Conservation (phyloP, 2,113 vertebrate genomes). For the Dasyurus viverrinus region DNA sequence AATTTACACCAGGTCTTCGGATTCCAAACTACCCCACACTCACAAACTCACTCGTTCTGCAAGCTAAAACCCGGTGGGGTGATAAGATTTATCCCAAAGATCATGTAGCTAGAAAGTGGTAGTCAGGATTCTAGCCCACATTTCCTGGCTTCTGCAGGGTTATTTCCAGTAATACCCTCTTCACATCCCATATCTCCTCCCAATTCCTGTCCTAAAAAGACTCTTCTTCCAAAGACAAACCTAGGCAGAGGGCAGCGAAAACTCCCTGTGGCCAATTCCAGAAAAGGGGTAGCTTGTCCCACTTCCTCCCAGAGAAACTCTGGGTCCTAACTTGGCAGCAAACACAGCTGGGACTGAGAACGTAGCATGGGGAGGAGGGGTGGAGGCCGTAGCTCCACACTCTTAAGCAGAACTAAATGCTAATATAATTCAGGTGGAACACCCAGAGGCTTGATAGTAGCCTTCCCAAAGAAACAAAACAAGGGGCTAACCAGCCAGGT, state of each 20-base stretch:
- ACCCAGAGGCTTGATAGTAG: not conserved
- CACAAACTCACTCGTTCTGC: not conserved
- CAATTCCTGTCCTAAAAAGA: not conserved
- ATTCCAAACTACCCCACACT: not conserved
- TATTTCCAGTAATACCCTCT: not conserved
- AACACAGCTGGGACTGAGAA: not conserved
- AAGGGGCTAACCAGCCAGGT: conserved; percentile 56
- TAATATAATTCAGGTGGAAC: conserved; percentile 70
- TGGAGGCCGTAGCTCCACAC: not conserved
- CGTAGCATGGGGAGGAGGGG: fast-evolving
- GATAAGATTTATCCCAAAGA: conserved; percentile 61
- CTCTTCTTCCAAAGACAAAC: not conserved
- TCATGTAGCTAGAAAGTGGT: not conserved
- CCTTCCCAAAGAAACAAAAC: conserved; percentile 10
- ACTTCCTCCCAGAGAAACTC: not conserved
- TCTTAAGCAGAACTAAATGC: conserved; percentile 64
- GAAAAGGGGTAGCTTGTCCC: not conserved
- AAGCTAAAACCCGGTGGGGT: conserved; percentile 35
- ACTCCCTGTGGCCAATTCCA: conserved; percentile 27
- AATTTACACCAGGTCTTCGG: not conserved
- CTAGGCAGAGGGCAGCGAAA: not conserved
- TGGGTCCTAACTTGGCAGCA: not conserved
- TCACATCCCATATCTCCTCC: not conserved
- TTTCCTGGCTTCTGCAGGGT: not conserved
- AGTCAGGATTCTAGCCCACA: not conserved